Base-by-base conservation (phyloP, 2,888 invertebrate species). In the Drosophila leonis region DNA sequence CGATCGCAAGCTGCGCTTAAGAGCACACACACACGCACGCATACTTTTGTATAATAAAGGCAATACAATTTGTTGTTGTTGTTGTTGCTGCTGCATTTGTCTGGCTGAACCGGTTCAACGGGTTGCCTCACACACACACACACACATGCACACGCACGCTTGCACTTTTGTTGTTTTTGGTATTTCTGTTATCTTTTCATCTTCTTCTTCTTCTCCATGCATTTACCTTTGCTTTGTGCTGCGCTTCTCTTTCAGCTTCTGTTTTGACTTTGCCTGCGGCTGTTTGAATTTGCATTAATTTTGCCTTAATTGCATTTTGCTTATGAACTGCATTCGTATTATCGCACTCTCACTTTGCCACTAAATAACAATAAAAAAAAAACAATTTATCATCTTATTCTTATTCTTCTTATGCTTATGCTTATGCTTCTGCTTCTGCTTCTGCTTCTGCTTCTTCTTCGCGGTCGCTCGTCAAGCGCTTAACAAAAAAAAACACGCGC, bases 21-120 rank as follows among this genome's bases (percentile, higher is more conserved):
- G 52, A 68, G 69, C 46, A 48, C 51, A 29, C 57, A 49, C 46
- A 39, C 35, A 33, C 24, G 24, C 42, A 55, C 49, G 49, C 39
- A 51, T 29, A 48, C 6, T 39, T 7, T 39, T 31, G 20, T 48
- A 59, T 48, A 49, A n/a, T 56, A 15, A 49, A 29, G 37, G 54
- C 27, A 57, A 37, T 65, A 4, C 15, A 61, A 56, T 72, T 46
- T 66, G 65, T 39, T 65, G 65, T 62, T 65, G 48, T 33, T 52
- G n/a, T 65, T 71, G 49, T 29, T 72, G 48, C 29, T 48, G 69
- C 54, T 68, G 84, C 51, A 68, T 77, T 65, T 65, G 73, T 66
- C 59, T 64, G 56, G 71, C 65, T 48, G 57, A 79, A 83, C 83
- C 83, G 88, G 83, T 83, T 82, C 65, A 84, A 84, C 83, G 72